These are phyloP conservation scores for Myripristis jacobus DNA, from an alignment of 2,797 vertebrate species.

Conservation along the genomic window DNA sequence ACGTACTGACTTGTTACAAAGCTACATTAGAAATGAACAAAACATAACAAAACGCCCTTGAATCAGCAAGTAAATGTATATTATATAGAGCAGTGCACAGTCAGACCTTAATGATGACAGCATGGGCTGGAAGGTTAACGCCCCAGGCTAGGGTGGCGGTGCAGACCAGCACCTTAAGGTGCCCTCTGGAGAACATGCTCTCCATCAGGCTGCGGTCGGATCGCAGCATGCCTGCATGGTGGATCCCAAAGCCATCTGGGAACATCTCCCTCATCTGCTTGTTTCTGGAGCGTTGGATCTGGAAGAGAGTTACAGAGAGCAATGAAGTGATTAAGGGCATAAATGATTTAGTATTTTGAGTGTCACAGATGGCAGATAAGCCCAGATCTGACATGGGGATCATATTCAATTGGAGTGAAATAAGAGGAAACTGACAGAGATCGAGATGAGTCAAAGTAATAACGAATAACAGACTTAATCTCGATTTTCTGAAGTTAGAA, in stretches of 20 bases:
- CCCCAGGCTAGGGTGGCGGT: slow-evolving; percentile 98
- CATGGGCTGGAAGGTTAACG: slow-evolving; percentile 98
- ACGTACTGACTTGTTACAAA: too few relatives aligned
- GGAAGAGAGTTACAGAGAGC: slow-evolving; percentile 15
- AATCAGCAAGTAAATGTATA: too few relatives aligned
- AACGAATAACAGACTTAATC: background rate
- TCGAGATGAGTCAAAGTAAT: background rate
- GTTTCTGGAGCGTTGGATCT: slow-evolving; percentile 97
- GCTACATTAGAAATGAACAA: too few relatives aligned
- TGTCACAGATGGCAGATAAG: background rate
- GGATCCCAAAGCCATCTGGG: slow-evolving; percentile 96
- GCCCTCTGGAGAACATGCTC: slow-evolving; percentile 93
- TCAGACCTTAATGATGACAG: slow-evolving; percentile 96
- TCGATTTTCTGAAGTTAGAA: background rate
- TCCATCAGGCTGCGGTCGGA: slow-evolving; percentile 95
- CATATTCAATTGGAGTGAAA: background rate
- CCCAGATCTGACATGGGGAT: background rate
- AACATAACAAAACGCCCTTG: too few relatives aligned
- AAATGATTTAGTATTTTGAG: too few relatives aligned
- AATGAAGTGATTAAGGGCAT: background rate
- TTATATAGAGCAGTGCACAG: background rate
- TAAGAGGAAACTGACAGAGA: background rate
- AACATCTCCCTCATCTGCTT: slow-evolving; percentile 97
- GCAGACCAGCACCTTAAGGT: slow-evolving; percentile 94
- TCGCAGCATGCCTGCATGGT: slow-evolving; percentile 96